Base-by-base conservation (phyloP, 2,113 vertebrate species). In the Engystomops pustulosus region DNA sequence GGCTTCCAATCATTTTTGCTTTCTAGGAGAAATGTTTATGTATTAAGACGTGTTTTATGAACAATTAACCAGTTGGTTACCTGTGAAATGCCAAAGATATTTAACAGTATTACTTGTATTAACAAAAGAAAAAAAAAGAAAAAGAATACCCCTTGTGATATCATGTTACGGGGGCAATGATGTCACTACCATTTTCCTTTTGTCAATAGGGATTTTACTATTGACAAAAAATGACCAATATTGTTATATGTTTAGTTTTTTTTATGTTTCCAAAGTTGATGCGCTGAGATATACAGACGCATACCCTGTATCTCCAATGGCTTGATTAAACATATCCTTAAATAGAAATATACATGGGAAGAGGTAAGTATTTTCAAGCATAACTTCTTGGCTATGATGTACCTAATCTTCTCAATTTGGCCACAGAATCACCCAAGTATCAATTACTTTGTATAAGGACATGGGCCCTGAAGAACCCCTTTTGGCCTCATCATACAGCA, bases 1-100 rank as follows among this genome's bases (percentile, higher is more conserved):
- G 81, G 71, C 81, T 77, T 84, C 45, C 53, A 83, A 60, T 84
- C 60, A 68, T 77, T 67, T 53, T 34, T 68, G 81, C 72, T 83
- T 83, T 15, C 18, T 67, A 45, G 32, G 30, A 53, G 60, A 41
- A 83, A 74, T 72, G 20, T 81, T 53, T 41, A 34, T 79, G 53
- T 30, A 65, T 65, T 25, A 38, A 17, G 23, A 45, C 10, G 8
- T 62, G 17, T 18, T 76, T 25, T 60, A 27, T 44, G 17, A 41
- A 23, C n/a, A 38, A 38, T 25, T 60, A 36, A 62, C 32, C 55
- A 62, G 58, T 58, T 23, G 34, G 51, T 77, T 77, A 25, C 74
- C 74, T 77, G 51, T 58, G 10, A 60, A 41, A 58, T 78, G 75
- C 10, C 17, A 1, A 36, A 25, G 4, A 53, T 51, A 55, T 32